Conservation (phyloP, 2,797 vertebrate species). For the Ctenopoma multispine region DNA sequence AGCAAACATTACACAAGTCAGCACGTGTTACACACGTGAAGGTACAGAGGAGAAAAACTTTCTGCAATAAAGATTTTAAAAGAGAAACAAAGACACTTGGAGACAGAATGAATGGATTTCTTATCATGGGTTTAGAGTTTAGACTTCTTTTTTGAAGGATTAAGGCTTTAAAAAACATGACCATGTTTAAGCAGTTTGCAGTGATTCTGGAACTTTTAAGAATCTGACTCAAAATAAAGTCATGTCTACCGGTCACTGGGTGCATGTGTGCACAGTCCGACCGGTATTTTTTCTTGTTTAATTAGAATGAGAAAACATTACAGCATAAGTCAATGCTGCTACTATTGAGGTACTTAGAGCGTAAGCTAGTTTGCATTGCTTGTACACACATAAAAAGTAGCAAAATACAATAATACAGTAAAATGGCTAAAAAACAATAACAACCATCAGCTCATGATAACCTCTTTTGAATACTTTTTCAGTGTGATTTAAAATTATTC, state of each 20-base stretch:
- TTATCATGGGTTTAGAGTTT: constrained; percentile 6
- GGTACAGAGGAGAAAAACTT: background rate
- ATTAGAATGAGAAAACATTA: too few relatives aligned
- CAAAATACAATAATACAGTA: background rate
- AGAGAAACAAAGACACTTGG: background rate
- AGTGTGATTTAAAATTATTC: background rate
- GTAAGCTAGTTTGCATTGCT: too few relatives aligned
- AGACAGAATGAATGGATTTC: background rate
- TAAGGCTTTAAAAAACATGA: background rate
- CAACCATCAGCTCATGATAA: background rate
- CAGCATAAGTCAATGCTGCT: too few relatives aligned
- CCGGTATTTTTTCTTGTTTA: too few relatives aligned
- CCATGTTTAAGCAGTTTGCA: background rate
- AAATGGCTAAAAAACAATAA: background rate
- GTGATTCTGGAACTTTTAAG: background rate
- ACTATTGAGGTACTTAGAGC: too few relatives aligned
- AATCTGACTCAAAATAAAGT: background rate
- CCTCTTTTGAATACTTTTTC: background rate
- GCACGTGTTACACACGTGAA: constrained; percentile 24
- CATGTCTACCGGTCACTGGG: too few relatives aligned
- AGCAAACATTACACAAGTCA: constrained; percentile 34
- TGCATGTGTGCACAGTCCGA: too few relatives aligned
- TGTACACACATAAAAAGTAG: background rate
- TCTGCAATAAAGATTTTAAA: background rate
- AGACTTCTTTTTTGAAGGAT: background rate